Conservation (phyloP, 2,888 invertebrate species). For the Catocala fraxini region DNA sequence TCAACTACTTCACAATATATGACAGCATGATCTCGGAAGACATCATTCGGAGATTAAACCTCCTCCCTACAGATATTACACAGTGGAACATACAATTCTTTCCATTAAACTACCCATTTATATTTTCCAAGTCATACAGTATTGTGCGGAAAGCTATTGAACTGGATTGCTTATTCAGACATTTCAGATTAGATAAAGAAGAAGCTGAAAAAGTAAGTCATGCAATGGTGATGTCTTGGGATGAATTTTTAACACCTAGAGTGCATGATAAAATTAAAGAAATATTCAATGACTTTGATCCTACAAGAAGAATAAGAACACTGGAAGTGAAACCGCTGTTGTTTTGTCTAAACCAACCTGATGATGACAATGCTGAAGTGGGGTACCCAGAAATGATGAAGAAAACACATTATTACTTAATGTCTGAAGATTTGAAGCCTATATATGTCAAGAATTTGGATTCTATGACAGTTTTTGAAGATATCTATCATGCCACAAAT, state of each 20-base stretch:
- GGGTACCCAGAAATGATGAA: slow-evolving; percentile 80
- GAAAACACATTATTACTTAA: slow-evolving; percentile 78
- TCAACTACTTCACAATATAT: slow-evolving; percentile 90
- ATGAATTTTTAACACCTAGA: slow-evolving; percentile 89
- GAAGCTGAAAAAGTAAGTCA: slow-evolving; percentile 82
- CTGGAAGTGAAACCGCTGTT: slow-evolving; percentile 69
- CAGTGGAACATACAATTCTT: slow-evolving; percentile 88
- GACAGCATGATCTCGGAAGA: slow-evolving; percentile 87
- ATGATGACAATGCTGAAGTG: slow-evolving; percentile 78
- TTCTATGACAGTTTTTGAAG: slow-evolving; percentile 78
- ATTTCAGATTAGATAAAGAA: slow-evolving; percentile 84
- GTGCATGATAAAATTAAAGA: slow-evolving; percentile 86
- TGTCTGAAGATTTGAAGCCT: slow-evolving; percentile 65
- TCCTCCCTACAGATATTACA: slow-evolving; percentile 80
- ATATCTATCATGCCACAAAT: slow-evolving; percentile 69
- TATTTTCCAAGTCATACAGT: slow-evolving; percentile 81
- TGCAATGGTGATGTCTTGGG: slow-evolving; percentile 88
- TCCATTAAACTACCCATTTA: slow-evolving; percentile 90
- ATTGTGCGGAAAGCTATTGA: slow-evolving; percentile 86
- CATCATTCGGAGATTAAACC: slow-evolving; percentile 77
- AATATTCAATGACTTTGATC: slow-evolving; percentile 85
- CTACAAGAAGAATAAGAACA: slow-evolving; percentile 71
- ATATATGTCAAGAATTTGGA: slow-evolving; percentile 78
- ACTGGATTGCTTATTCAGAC: slow-evolving; percentile 90
- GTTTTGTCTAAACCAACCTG: slow-evolving; percentile 81